Conservation (phyloP, 1,140 invertebrate species). For the Procambarus clarkii region DNA sequence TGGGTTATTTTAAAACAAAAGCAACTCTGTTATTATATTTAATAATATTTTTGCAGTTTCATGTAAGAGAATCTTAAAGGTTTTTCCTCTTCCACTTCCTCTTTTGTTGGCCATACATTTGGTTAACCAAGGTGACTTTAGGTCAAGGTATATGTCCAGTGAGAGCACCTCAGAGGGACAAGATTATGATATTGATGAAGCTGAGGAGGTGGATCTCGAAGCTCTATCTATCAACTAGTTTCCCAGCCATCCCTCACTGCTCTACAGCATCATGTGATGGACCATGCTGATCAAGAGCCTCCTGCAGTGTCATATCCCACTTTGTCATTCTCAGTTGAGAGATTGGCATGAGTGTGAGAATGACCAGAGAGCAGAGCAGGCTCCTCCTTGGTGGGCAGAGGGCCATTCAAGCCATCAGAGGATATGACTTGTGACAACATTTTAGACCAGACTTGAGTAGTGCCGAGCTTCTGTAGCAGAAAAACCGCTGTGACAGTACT, state of each 20-base stretch:
- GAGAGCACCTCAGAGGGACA: slow-evolving; percentile 45
- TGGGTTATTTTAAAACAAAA: no score
- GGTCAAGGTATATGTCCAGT: slow-evolving; percentile 20
- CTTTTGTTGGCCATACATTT: neutral
- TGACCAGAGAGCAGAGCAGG: slow-evolving; percentile 24
- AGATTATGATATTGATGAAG: slow-evolving; percentile 37
- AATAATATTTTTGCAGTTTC: neutral
- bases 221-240: slow-evolving; percentile 60
- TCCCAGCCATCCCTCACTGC: neutral
- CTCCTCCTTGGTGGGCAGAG: slow-evolving; percentile 42
- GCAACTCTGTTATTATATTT: neutral
- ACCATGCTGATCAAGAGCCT: slow-evolving; percentile 22
- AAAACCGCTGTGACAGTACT: slow-evolving; percentile 9
- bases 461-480: slow-evolving; percentile 38
- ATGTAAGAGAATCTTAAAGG: neutral
- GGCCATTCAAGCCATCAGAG: slow-evolving; percentile 65
- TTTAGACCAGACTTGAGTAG: slow-evolving; percentile 42
- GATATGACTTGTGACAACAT: slow-evolving; percentile 51
- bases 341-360: slow-evolving; percentile 9
- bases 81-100: slow-evolving; percentile 8
- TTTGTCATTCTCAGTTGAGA: slow-evolving; percentile 17
- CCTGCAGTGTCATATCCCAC: slow-evolving; percentile 10
- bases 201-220: slow-evolving; percentile 57
- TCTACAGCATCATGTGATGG: slow-evolving; percentile 29
- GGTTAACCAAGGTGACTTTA: neutral